Evolutionary conservation across 1,140 invertebrate genomes (phyloP), one percentile per base, ranked within the genome.

Genomic region (Linepithema humile): DNA sequence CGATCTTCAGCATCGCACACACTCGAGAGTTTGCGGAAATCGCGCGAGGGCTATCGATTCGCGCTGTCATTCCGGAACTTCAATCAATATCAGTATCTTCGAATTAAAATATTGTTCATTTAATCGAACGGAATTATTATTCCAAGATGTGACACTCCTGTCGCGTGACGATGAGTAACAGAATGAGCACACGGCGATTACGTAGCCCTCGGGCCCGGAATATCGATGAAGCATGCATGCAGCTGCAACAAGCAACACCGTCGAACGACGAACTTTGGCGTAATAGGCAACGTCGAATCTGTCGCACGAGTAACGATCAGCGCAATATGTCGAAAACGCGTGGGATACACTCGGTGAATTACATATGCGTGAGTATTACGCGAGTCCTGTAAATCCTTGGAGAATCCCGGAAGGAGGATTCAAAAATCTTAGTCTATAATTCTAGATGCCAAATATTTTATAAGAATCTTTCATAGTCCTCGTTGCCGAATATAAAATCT

Each of bases 191-290:
- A 62, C 32, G 35, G 40, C 57, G 35, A 40, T 32, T 40, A 40
- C 29, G 35, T 65, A 53, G 32, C 48, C 55, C 23, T 69, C 50
- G 26, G 70, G 32, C 20, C 1, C 17, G 32, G 50, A 70, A 70
- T 80, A 80, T 80, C 67, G 64, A 80, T 55, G 48, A 80, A 55
- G 59, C 59, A 77, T 77, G 75, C 75, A 80, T 80, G 35, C 67
- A 70, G 29, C 62, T 67, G 48, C 64, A 70, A n/a, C 17, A 80
- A 80, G 64, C 64, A 80, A 80, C 64, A 80, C 23, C 48, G 70
- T 70, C 50, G 38, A 69, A 78, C 5, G 23, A 80, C 38, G n/a
- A 55, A 80, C 62, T 80, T 80, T 69, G 64, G 38, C 75, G 57
- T 35, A 80, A 55, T 69, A 80, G 62, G 48, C 75, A 70, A 80